phyloP scores from a whole-genome alignment of 2,888 invertebrate species.

The Phengaris arion region DNA sequence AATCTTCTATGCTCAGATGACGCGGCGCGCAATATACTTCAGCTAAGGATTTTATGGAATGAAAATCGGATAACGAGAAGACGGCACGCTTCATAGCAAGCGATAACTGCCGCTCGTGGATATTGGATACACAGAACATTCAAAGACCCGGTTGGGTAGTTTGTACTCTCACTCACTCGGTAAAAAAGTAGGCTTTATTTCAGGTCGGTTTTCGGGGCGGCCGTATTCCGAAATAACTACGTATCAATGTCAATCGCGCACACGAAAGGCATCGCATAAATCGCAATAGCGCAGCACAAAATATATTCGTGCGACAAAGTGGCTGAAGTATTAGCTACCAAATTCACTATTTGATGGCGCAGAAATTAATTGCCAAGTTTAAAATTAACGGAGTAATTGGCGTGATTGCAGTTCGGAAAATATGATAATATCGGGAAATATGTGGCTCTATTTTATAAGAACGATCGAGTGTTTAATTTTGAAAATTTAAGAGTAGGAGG shows the following conservation, averaged over 20 bases:
- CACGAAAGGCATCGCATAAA: too few relatives aligned
- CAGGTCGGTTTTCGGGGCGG: too few relatives aligned
- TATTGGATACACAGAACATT: too few relatives aligned
- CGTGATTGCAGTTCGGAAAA: neutral
- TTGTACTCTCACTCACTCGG: too few relatives aligned
- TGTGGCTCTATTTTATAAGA: neutral
- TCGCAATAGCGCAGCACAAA: neutral
- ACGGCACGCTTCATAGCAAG: too few relatives aligned
- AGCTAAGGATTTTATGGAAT: neutral
- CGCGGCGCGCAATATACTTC: neutral
- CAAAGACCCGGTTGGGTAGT: too few relatives aligned
- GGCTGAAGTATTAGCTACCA: neutral
- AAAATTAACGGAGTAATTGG: conserved; percentile 7
- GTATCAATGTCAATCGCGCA: too few relatives aligned
- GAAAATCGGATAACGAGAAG: too few relatives aligned
- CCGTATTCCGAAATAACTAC: too few relatives aligned
- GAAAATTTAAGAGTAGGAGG: neutral
- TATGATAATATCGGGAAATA: neutral
- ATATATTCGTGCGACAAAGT: neutral
- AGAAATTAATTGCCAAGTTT: neutral
- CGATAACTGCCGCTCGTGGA: too few relatives aligned
- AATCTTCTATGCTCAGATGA: neutral
- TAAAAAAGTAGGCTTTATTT: too few relatives aligned
- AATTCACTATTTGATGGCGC: conserved; percentile 2
- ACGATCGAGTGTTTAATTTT: neutral